A percentile compares a stretch with the other conserved stretches of the same genome.
These are phyloP conservation scores for Brevimyrus niger DNA, from an alignment of 2,113 vertebrate genomes.

Conservation along the genomic window DNA sequence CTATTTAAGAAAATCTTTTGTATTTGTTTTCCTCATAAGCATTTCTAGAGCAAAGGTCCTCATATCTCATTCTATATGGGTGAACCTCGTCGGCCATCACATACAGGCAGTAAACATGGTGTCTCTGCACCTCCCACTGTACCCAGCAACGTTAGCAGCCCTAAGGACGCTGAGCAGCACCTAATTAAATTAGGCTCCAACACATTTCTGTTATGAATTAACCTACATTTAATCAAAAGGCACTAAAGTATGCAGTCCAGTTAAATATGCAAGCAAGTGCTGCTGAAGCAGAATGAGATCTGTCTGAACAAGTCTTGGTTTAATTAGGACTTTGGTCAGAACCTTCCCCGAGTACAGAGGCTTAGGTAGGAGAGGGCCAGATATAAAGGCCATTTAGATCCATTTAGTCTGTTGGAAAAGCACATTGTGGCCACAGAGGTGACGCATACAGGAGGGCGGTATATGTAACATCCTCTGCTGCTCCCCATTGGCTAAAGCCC, in stretches of 20 bases:
- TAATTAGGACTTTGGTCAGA: slow-evolving; percentile 33
- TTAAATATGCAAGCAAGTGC: slow-evolving; percentile 13
- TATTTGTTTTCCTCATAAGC: not conserved
- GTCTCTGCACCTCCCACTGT: no score
- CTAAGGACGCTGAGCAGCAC: not conserved
- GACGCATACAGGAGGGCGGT: not conserved
- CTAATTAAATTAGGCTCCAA: slow-evolving; percentile 30
- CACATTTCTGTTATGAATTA: slow-evolving; percentile 25
- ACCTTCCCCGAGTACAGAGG: not conserved
- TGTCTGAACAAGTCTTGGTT: slow-evolving; percentile 28
- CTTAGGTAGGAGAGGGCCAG: not conserved
- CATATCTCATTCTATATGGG: not conserved
- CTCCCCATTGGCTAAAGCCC: not conserved
- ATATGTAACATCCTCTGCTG: not conserved
- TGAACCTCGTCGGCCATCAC: not conserved
- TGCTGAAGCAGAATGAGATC: slow-evolving; percentile 12
- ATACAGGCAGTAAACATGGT: not conserved
- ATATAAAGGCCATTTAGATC: slow-evolving; percentile 22
- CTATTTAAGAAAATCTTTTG: not conserved
- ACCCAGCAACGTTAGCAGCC: not conserved
- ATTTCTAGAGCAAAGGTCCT: not conserved
- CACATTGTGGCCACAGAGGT: slow-evolving; percentile 1
- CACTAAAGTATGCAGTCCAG: slow-evolving; percentile 19
- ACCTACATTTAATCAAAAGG: slow-evolving; percentile 14
- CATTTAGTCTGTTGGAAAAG: slow-evolving; percentile 28